Percentiles rank a stretch among this genome's conserved stretches.
These are phyloP conservation scores for Apis dorsata DNA, from an alignment of 1,140 invertebrate species.

Conservation along the genomic window DNA sequence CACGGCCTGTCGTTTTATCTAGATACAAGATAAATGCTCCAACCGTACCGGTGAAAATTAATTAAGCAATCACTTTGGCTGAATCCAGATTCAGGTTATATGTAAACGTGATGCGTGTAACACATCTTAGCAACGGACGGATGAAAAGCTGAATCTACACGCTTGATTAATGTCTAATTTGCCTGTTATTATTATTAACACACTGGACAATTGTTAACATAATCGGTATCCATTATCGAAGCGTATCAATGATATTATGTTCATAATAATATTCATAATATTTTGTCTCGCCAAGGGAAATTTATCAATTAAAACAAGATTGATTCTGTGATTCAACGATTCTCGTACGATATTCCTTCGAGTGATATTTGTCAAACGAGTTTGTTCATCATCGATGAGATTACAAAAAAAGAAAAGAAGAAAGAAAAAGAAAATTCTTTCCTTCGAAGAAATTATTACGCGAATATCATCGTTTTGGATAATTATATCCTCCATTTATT, in stretches of 20 bases:
- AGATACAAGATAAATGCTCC: constrained; percentile 36
- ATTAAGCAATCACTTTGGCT: constrained; percentile 36
- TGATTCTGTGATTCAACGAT: no score
- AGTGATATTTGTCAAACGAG: no score
- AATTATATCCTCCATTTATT: background rate
- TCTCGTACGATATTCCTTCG: no score
- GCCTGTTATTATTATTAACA: constrained; percentile 10
- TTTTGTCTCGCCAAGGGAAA: no score
- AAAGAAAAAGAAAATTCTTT: no score
- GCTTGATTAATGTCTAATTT: constrained; percentile 21
- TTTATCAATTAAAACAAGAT: no score
- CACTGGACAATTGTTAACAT: background rate
- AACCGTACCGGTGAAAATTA: constrained; percentile 24
- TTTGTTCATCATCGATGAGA: no score
- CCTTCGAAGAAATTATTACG: no score
- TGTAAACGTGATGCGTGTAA: constrained; percentile 8
- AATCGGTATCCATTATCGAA: constrained; percentile 1
- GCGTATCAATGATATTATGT: background rate
- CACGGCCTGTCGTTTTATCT: constrained; percentile 18
- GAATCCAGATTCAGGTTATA: constrained; percentile 23
- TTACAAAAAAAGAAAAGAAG: no score
- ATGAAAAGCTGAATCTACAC: constrained; percentile 13
- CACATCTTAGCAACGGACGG: constrained; percentile 3
- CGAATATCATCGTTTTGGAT: background rate
- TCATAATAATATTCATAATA: no score